A percentile compares a stretch with the other conserved stretches of the same genome.
Conservation (phyloP, 2,797 vertebrate species). For the Xiphophorus birchmanni region DNA sequence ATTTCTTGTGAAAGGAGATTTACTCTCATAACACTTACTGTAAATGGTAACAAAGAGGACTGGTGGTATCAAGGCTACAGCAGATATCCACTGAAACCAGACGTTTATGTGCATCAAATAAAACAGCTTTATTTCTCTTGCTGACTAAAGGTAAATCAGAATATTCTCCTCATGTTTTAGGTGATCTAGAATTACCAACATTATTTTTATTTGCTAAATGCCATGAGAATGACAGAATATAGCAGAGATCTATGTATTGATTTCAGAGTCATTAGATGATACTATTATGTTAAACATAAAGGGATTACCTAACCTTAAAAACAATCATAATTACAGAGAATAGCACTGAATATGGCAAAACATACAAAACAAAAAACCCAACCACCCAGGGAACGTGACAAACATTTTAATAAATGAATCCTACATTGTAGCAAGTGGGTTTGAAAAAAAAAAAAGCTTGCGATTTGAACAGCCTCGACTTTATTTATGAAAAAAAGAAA, state of each 20-base stretch:
- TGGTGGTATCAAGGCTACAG: slow-evolving; percentile 3
- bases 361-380: not conserved
- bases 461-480: not conserved
- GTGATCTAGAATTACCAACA: not conserved
- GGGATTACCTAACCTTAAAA: not conserved
- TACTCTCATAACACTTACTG: too few species aligned
- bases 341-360: not conserved
- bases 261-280: not conserved
- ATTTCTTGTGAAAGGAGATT: slow-evolving; percentile 16
- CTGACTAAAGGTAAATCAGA: not conserved
- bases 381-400: not conserved
- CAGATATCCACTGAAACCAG: not conserved
- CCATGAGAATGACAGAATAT: not conserved
- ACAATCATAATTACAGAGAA: not conserved
- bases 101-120: not conserved
- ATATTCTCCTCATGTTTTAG: not conserved
- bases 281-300: not conserved
- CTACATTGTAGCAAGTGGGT: not conserved
- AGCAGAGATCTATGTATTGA: not conserved
- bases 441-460: not conserved
- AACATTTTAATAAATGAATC: not conserved
- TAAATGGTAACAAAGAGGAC: too few species aligned
- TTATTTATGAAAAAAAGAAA: not conserved
- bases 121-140: not conserved
- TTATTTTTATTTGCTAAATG: not conserved